Conservation (phyloP, 2,113 vertebrate species). For the Dipodomys stephensi region DNA sequence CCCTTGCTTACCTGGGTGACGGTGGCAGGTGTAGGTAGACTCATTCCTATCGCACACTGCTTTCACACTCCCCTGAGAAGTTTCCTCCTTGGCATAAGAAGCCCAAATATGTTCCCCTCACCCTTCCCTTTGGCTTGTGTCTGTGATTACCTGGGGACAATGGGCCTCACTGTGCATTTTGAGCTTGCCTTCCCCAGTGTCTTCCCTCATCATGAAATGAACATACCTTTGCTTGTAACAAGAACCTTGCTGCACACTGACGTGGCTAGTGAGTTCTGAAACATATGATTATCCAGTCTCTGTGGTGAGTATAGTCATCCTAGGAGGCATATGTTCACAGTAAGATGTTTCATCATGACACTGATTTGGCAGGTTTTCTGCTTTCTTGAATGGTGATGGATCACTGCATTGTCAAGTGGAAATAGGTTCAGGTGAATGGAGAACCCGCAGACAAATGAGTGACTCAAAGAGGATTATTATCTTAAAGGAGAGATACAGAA, state of each 20-base stretch:
- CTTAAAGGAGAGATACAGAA: background rate
- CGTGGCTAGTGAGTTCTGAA: background rate
- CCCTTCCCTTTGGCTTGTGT: background rate
- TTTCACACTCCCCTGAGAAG: background rate
- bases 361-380: background rate
- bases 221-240: background rate
- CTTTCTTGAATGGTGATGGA: background rate
- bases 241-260: background rate
- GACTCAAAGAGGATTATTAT: background rate
- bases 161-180: background rate
- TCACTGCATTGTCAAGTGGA: slow-evolving; percentile 1
- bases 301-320: background rate
- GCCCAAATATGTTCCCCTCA: background rate
- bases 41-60: background rate
- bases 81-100: background rate
- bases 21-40: background rate
- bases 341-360: background rate
- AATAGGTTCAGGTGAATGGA: background rate
- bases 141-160: background rate
- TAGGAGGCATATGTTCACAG: background rate
- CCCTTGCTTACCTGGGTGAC: background rate
- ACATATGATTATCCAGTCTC: background rate
- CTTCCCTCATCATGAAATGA: background rate
- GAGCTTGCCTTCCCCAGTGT: slow-evolving; percentile 1
- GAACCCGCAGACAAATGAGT: background rate